Conservation (phyloP, 1,140 invertebrate species). For the Laupala kohalensis region DNA sequence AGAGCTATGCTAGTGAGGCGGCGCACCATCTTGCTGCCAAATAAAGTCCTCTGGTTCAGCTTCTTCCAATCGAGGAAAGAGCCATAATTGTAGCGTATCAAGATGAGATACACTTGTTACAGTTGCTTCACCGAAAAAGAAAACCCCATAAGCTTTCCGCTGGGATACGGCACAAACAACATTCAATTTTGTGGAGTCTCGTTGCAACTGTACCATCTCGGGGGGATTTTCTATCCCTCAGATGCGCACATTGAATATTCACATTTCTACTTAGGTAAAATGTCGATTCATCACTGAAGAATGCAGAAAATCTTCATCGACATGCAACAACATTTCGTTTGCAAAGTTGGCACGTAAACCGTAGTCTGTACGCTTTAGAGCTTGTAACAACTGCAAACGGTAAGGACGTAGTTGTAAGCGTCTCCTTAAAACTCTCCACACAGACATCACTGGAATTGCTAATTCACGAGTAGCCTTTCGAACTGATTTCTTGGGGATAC, state of each 20-base stretch:
- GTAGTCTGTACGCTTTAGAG: too few species aligned
- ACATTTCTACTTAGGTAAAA: constrained; percentile 2
- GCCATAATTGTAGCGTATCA: constrained; percentile 4
- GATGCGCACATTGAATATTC: background rate
- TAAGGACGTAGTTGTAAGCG: constrained; percentile 5
- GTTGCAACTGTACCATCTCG: background rate
- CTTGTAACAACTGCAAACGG: constrained; percentile 4
- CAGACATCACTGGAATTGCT: background rate
- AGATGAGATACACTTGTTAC: background rate
- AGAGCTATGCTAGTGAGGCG: constrained; percentile 22
- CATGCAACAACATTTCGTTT: constrained; percentile 1
- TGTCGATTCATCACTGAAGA: constrained; percentile 11
- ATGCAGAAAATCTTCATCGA: constrained; percentile 2
- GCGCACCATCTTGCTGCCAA: constrained; percentile 30
- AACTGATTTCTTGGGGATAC: constrained; percentile 9
- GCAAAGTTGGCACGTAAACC: too few species aligned
- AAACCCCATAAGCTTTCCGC: constrained; percentile 6
- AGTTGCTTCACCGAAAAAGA: constrained; percentile 9
- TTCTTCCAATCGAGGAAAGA: background rate
- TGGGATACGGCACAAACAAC: constrained; percentile 9
- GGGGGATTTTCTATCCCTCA: constrained; percentile 2
- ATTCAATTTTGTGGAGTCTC: constrained; percentile 8
- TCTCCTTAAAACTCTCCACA: constrained; percentile 5
- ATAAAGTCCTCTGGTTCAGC: constrained; percentile 3
- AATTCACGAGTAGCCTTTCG: constrained; percentile 9